Conservation (phyloP, 2,113 vertebrate species). For the Tenebrosternarchus preto region DNA sequence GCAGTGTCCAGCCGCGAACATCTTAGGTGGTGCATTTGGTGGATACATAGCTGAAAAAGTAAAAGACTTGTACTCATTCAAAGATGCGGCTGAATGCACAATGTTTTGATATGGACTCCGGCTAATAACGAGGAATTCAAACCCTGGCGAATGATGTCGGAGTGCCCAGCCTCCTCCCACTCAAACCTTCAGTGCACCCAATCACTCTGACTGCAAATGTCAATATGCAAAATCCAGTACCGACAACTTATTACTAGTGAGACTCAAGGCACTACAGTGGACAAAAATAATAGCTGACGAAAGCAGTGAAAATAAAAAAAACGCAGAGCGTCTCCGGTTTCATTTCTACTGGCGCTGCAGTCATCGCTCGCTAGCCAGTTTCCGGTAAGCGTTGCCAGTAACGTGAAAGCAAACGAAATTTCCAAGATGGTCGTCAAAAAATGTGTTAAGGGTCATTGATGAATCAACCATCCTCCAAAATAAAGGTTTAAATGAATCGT, state of each 20-base stretch:
- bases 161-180: slow-evolving; percentile 37
- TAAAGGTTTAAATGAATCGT: slow-evolving; percentile 19
- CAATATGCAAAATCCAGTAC: too few species aligned
- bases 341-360: slow-evolving; percentile 38
- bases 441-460: not conserved
- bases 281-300: slow-evolving; percentile 23
- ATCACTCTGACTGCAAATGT: not conserved
- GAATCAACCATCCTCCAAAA: slow-evolving; percentile 25
- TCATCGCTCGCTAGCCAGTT: slow-evolving; percentile 2
- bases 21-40: slow-evolving; percentile 10
- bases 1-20: slow-evolving; percentile 42
- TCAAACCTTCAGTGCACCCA: slow-evolving; percentile 32
- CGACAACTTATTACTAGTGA: not conserved
- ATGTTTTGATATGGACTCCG: slow-evolving; percentile 52
- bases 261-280: not conserved
- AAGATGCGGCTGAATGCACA: slow-evolving; percentile 46
- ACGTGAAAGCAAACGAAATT: not conserved
- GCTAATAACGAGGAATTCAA: slow-evolving; percentile 49
- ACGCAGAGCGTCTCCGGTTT: not conserved
- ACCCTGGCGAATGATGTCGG: slow-evolving; percentile 32
- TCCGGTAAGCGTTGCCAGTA: slow-evolving; percentile 51
- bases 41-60: not conserved
- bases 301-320: not conserved
- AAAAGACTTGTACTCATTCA: slow-evolving; percentile 30
- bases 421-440: slow-evolving; percentile 30